phyloP scores from a whole-genome alignment of 2,113 vertebrate species.

The Oreochromis tanganicae region DNA sequence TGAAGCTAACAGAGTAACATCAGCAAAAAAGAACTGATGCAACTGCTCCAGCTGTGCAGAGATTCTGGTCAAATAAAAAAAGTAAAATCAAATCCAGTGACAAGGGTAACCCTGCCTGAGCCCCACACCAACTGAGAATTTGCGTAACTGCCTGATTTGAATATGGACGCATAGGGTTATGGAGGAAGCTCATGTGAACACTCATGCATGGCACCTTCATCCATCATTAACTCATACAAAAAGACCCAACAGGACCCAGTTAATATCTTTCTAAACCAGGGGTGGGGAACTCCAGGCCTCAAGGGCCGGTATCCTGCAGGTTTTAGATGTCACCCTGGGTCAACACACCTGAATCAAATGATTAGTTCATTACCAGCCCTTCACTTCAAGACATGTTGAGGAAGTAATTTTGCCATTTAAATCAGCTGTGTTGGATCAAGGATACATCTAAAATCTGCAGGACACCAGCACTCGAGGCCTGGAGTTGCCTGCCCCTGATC shows the following conservation, averaged over 20 bases:
- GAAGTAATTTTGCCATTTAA: background rate
- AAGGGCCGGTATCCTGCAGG: background rate
- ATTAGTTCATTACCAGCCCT: fast-evolving
- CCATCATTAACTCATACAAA: background rate
- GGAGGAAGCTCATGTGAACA: background rate
- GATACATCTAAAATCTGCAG: background rate
- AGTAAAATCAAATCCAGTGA: background rate
- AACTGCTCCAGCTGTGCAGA: background rate
- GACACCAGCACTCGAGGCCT: background rate
- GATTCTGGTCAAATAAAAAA: background rate
- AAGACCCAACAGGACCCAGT: background rate
- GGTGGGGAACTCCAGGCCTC: background rate
- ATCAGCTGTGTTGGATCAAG: background rate
- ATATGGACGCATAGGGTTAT: background rate
- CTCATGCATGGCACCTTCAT: background rate
- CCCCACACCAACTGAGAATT: background rate
- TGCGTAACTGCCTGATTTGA: background rate
- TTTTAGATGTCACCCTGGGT: background rate
- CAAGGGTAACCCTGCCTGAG: background rate
- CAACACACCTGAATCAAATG: background rate
- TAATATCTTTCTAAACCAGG: background rate
- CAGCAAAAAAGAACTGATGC: background rate
- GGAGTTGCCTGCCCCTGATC: background rate
- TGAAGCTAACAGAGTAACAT: background rate
- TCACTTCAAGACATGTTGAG: background rate